These are phyloP conservation scores for Ammospiza caudacuta DNA, from an alignment of 2,113 vertebrate genomes.

Conservation along the genomic window DNA sequence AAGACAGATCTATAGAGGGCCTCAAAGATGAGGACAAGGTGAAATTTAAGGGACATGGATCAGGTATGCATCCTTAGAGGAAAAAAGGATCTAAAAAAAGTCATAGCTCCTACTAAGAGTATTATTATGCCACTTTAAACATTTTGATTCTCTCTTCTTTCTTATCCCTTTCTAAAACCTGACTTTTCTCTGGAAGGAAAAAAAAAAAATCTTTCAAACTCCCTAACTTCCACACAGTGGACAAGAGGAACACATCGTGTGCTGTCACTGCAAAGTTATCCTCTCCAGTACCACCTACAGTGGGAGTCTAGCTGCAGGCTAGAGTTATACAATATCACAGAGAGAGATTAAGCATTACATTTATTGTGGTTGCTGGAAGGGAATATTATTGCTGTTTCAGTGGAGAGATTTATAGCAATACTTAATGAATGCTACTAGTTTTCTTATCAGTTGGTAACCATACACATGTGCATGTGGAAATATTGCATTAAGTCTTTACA, in stretches of 20 bases:
- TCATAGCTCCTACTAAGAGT: neutral
- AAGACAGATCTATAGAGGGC: neutral
- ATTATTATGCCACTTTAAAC: neutral
- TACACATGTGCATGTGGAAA: constrained; percentile 9
- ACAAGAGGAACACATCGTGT: neutral
- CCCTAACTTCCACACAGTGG: neutral
- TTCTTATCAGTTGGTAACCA: constrained; percentile 65
- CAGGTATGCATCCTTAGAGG: neutral
- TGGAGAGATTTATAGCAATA: constrained; percentile 68
- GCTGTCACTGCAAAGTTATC: constrained; percentile 39
- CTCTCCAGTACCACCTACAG: constrained; percentile 34
- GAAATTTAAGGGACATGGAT: neutral
- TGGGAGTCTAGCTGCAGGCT: constrained; percentile 41
- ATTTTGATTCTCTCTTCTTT: neutral
- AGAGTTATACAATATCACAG: constrained; percentile 57
- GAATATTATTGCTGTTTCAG: constrained; percentile 59
- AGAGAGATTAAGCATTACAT: constrained; percentile 69
- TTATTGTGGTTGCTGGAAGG: constrained; percentile 67
- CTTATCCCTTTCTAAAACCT: neutral
- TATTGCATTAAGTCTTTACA: constrained; percentile 31
- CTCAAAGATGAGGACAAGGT: neutral
- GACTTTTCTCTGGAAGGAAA: neutral
- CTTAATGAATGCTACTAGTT: constrained; percentile 66
- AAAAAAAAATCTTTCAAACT: neutral
- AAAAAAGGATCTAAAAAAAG: neutral